Conservation (phyloP, 1,140 invertebrate species). For the Onthophagus taurus region DNA sequence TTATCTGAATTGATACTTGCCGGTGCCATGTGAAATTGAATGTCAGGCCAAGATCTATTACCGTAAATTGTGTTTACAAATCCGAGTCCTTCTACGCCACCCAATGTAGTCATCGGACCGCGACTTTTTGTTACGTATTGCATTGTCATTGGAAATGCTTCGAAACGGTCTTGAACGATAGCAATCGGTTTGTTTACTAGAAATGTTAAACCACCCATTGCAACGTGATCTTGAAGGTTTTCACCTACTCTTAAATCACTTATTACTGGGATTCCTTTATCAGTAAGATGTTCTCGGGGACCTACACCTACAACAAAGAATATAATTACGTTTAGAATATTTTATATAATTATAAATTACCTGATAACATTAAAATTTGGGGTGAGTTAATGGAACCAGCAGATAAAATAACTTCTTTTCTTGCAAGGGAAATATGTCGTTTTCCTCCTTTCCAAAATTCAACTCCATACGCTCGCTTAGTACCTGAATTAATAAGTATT, state of each 20-base stretch:
- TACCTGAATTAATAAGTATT: slow-evolving; percentile 59
- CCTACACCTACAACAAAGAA: no score
- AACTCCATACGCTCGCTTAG: slow-evolving; percentile 62
- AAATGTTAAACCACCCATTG: slow-evolving; percentile 71
- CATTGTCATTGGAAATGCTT: slow-evolving; percentile 65
- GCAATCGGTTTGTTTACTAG: slow-evolving; percentile 66
- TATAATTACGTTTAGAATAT: no score
- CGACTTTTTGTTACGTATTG: slow-evolving; percentile 65
- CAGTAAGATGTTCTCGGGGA: slow-evolving; percentile 59
- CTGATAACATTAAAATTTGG: slow-evolving; percentile 79
- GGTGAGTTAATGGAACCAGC: slow-evolving; percentile 73
- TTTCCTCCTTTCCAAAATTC: slow-evolving; percentile 61
- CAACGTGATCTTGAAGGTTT: slow-evolving; percentile 75
- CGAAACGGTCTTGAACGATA: slow-evolving; percentile 61
- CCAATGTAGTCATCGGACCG: slow-evolving; percentile 75
- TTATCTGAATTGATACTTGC: slow-evolving; percentile 74
- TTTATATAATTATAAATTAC: no score
- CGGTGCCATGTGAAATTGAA: slow-evolving; percentile 81
- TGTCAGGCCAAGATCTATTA: slow-evolving; percentile 68
- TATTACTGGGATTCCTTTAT: slow-evolving; percentile 59
- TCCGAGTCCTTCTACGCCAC: slow-evolving; percentile 75
- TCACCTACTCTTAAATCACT: slow-evolving; percentile 67
- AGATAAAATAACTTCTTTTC: slow-evolving; percentile 68
- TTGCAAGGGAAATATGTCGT: slow-evolving; percentile 48
- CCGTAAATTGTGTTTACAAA: slow-evolving; percentile 71